A percentile compares a stretch with the other conserved stretches of the same genome.
These are phyloP conservation scores for Stichopus horrens DNA, from an alignment of 53 echinoderm and acorn worm species.

Conservation along the genomic window DNA sequence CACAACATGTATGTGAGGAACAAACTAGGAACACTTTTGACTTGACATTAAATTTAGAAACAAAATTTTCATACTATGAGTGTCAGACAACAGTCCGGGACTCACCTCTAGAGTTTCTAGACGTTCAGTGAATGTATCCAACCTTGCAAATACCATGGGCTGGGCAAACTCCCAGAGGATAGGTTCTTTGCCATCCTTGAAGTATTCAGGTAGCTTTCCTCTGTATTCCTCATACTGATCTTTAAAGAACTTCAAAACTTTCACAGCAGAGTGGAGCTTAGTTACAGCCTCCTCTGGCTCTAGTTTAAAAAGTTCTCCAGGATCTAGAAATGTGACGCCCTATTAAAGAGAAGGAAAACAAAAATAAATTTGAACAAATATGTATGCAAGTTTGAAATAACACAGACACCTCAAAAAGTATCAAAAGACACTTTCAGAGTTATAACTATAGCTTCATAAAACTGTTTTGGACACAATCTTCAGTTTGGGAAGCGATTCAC, in stretches of 20 bases:
- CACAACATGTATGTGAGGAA: too few species aligned
- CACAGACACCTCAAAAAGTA: too few species aligned
- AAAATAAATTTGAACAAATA: not conserved
- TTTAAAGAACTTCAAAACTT: slow-evolving; percentile 71
- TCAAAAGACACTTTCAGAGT: too few species aligned
- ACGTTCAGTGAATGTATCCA: slow-evolving; percentile 83
- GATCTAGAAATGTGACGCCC: slow-evolving; percentile 84
- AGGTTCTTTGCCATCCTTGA: slow-evolving; percentile 89
- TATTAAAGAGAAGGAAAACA: slow-evolving; percentile 2
- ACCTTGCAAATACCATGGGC: slow-evolving; percentile 78
- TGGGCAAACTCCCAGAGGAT: slow-evolving; percentile 92
- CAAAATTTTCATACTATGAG: too few species aligned
- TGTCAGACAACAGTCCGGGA: not conserved
- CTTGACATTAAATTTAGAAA: too few species aligned
- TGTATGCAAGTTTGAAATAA: not conserved
- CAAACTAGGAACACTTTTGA: too few species aligned
- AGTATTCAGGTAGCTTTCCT: slow-evolving; percentile 91
- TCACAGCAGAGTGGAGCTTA: slow-evolving; percentile 73
- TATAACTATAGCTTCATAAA: too few species aligned
- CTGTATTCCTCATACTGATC: slow-evolving; percentile 75
- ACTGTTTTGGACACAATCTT: too few species aligned
- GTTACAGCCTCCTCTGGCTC: slow-evolving; percentile 92
- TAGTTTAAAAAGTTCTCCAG: slow-evolving; percentile 93
- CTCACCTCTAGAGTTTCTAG: slow-evolving; percentile 81
- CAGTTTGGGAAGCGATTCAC: too few species aligned